Evolutionary conservation across 1,140 invertebrate genomes (phyloP).

Genomic region (Octopus bimaculoides): DNA sequence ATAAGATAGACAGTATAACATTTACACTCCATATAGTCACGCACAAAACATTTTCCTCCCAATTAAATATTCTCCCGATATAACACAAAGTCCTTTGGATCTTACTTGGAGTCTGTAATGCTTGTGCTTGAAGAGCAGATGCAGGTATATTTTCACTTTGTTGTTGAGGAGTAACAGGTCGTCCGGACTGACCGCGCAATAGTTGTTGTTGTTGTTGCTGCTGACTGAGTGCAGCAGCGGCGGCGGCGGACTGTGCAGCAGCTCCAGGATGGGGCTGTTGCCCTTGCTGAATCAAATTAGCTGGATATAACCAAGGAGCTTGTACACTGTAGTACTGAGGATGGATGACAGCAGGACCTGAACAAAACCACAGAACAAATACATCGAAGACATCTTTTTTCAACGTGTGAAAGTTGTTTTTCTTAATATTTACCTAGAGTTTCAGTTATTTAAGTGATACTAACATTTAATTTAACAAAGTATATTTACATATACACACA

Average conservation of each 20-base stretch:
- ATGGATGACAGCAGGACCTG: slow-evolving; percentile 51
- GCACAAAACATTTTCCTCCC: too few species aligned
- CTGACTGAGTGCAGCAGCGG: slow-evolving; percentile 21
- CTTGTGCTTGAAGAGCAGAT: slow-evolving; percentile 24
- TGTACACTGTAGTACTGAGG: slow-evolving; percentile 59
- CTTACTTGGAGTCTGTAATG: slow-evolving; percentile 33
- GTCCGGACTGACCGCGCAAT: slow-evolving; percentile 44
- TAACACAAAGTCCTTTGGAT: neutral
- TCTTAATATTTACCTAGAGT: too few species aligned
- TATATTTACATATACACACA: too few species aligned
- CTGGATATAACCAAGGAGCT: slow-evolving; percentile 61
- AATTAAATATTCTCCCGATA: too few species aligned
- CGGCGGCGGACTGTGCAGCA: slow-evolving; percentile 15
- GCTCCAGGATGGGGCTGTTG: slow-evolving; percentile 39
- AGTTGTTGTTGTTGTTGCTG: slow-evolving; percentile 48
- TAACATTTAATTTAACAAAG: too few species aligned
- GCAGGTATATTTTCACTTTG: slow-evolving; percentile 37
- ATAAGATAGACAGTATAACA: too few species aligned
- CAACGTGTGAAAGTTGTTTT: too few species aligned
- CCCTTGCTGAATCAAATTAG: slow-evolving; percentile 45
- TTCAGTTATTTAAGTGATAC: too few species aligned
- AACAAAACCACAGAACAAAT: slow-evolving; percentile 12
- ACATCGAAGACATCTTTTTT: neutral
- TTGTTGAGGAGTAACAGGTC: slow-evolving; percentile 61
- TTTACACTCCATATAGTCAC: too few species aligned